Base-by-base conservation (phyloP, 2,888 invertebrate species). In the Drosophila phalerata region DNA sequence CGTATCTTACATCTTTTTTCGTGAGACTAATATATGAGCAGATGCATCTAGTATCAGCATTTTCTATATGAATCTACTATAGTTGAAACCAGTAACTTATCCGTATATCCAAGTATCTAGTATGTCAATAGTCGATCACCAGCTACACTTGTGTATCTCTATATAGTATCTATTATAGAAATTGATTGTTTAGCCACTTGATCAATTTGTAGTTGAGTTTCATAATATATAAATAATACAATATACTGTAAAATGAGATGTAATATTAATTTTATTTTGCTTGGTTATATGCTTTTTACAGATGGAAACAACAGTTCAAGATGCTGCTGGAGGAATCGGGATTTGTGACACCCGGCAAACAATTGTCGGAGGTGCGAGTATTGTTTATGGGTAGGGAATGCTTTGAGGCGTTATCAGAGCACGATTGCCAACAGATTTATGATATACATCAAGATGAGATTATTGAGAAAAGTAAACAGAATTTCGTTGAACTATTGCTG, bases 281-380 rank as follows among this genome's bases (percentile, higher is more conserved):
- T 15, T 11, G 1, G 5, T 13, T 45, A 13, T 57, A 4, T 10
- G 2, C 5, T 17, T 15, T 2, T 52, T 22, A 45, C 40, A 98
- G 98, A 93, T 97, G 97, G 96, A 97, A 97, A 92, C 96, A 97
- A 90, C 97, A 98, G 91, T 99, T 99, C 93, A 97, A 97, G 92
- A 96, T 97, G 90, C 94, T 98, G 19, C 94, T 99, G 61, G 97
- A 98, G 92, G 98, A 98, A 92, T 98, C 98, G 0, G 97, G 97
- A 2, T 98, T 98, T 92, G 98, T 98, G 32, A 98, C 98, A 0
- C 98, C 98, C 1, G 98, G 98, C n/a, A 98, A 98, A 93, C 96
- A 96, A 85, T 93, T 98, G 76, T 95, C 96, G 0, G 98, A 98
- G 93, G 97, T 98, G 38, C 94, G 97, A 56, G 97, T 98, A 3